Evolutionary conservation across 2,113 vertebrate genomes (phyloP).

Genomic region (Myiagra hebetior): DNA sequence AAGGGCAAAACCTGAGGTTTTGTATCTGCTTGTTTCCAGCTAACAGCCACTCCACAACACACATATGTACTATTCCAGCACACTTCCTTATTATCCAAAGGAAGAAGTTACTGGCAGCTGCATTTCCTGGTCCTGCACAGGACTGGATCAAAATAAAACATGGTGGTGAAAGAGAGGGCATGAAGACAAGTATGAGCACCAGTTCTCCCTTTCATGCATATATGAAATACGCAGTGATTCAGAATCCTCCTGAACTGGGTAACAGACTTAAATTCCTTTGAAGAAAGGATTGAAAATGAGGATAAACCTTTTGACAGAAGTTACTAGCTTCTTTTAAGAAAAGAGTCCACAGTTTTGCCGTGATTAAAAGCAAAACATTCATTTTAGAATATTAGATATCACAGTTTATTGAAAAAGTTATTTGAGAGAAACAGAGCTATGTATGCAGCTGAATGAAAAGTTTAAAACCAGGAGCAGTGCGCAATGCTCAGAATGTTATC

Average conservation of each 20-base stretch:
- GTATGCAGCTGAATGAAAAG: background rate
- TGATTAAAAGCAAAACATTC: conserved; percentile 46
- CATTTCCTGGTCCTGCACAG: background rate
- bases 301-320: background rate
- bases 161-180: background rate
- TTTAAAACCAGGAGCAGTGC: conserved; percentile 41
- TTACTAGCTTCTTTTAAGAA: background rate
- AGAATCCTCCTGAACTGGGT: background rate
- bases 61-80: background rate
- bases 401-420: conserved; percentile 1
- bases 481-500: conserved; percentile 50
- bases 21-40: background rate
- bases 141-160: background rate
- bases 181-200: background rate
- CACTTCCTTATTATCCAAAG: background rate
- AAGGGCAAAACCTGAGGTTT: background rate
- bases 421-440: conserved; percentile 20
- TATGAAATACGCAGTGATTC: background rate
- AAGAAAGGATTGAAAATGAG: conserved; percentile 1
- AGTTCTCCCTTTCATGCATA: background rate
- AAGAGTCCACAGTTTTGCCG: background rate
- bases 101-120: background rate
- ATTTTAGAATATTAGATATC: background rate
- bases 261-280: conserved; percentile 5
- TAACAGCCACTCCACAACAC: background rate